These are phyloP conservation scores for Notodonta dromedarius DNA, from an alignment of 2,888 invertebrate genomes.

Conservation along the genomic window DNA sequence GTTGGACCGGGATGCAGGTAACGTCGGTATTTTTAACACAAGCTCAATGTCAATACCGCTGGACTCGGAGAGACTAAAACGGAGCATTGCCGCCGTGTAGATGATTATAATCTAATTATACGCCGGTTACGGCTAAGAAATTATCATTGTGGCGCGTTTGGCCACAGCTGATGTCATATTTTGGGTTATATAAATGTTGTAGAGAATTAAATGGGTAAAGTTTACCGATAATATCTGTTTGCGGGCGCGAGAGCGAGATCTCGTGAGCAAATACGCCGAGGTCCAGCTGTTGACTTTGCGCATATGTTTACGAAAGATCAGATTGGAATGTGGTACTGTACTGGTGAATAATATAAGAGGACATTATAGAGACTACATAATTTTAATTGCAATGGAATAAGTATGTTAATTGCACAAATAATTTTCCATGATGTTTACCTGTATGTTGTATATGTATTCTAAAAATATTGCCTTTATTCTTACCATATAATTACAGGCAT, in stretches of 20 bases:
- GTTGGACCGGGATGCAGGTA: conserved; percentile 87
- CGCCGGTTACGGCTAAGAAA: conserved; percentile 40
- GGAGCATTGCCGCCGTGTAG: conserved; percentile 38
- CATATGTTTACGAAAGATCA: conserved; percentile 67
- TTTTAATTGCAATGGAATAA: too few species aligned
- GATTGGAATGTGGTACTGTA: conserved; percentile 61
- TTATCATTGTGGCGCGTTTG: conserved; percentile 29
- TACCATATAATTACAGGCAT: too few species aligned
- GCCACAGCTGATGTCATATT: conserved; percentile 35
- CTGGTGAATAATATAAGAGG: conserved; percentile 16
- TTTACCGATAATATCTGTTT: conserved; percentile 41
- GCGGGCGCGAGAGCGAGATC: conserved; percentile 58
- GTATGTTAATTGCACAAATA: too few species aligned
- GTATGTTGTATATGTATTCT: too few species aligned
- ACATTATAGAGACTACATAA: neutral
- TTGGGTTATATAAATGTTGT: conserved; percentile 22
- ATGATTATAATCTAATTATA: conserved; percentile 63
- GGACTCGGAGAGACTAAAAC: conserved; percentile 51
- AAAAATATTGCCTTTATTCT: too few species aligned
- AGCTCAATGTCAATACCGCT: conserved; percentile 83
- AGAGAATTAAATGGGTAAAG: conserved; percentile 27
- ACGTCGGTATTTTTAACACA: conserved; percentile 81
- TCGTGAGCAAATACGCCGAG: conserved; percentile 63
- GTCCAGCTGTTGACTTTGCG: conserved; percentile 75
- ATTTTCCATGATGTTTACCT: too few species aligned